Conservation (phyloP, 2,113 vertebrate species). For the Opisthocomus hoazin region DNA sequence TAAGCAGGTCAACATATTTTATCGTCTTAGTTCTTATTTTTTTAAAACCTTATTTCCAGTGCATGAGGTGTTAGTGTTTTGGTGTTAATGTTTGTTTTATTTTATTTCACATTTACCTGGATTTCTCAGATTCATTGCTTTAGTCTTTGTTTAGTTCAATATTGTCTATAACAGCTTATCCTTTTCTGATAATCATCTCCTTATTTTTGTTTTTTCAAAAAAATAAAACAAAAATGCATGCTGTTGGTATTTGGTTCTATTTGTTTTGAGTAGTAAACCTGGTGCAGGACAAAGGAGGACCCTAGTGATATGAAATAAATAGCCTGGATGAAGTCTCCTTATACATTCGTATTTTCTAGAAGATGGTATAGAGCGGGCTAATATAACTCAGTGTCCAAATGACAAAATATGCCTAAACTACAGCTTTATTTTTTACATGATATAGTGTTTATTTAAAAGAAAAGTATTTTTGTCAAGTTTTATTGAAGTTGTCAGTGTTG, state of each 20-base stretch:
- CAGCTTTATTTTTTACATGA: background rate
- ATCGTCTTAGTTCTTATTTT: background rate
- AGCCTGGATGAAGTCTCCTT: background rate
- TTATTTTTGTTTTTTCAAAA: background rate
- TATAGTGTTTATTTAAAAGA: background rate
- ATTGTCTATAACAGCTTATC: background rate
- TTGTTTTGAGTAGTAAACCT: background rate
- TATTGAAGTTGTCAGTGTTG: background rate
- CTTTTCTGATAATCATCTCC: background rate
- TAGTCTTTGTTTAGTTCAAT: background rate
- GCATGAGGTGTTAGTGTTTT: background rate
- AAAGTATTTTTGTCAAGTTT: background rate
- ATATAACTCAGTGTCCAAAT: background rate
- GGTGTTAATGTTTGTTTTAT: background rate
- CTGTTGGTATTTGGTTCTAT: background rate
- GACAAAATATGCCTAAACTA: background rate
- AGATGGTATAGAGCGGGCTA: background rate
- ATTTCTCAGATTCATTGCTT: background rate
- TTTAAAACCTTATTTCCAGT: background rate
- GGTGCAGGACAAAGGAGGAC: background rate
- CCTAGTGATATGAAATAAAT: background rate
- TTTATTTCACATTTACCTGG: background rate
- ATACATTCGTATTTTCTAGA: background rate
- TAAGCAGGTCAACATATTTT: background rate
- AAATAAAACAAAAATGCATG: background rate